Percentiles rank a stretch among this genome's conserved stretches.
Conservation (phyloP, 2,888 invertebrate genomes). For the Axea sp. region DNA sequence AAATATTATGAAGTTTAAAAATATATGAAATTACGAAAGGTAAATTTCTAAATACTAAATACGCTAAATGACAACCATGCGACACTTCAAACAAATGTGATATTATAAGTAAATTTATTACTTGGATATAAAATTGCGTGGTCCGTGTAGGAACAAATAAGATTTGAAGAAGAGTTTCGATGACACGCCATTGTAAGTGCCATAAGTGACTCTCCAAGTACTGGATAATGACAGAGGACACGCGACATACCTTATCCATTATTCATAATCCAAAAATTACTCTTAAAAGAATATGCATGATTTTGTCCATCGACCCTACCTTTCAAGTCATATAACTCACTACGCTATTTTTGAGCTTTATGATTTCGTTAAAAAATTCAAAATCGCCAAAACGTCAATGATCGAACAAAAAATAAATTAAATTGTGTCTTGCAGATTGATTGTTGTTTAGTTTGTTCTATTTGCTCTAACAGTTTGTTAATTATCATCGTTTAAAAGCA, state of each 20-base stretch:
- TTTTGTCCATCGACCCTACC: slow-evolving; percentile 38
- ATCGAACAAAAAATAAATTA: too few relatives aligned
- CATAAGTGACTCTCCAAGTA: slow-evolving; percentile 58
- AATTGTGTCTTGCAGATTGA: too few relatives aligned
- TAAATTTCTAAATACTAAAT: too few relatives aligned
- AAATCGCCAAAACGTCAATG: too few relatives aligned
- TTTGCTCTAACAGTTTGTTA: too few relatives aligned
- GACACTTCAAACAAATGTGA: too few relatives aligned
- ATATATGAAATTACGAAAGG: too few relatives aligned
- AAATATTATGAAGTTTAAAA: too few relatives aligned
- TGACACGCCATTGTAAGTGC: slow-evolving; percentile 50
- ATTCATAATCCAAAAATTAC: slow-evolving; percentile 75
- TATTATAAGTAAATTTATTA: too few relatives aligned
- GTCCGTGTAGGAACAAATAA: slow-evolving; percentile 32
- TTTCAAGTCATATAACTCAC: slow-evolving; percentile 12
- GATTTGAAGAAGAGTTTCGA: slow-evolving; percentile 47
- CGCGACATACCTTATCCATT: slow-evolving; percentile 78
- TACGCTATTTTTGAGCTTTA: background rate
- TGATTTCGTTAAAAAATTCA: slow-evolving; percentile 14
- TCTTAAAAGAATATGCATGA: slow-evolving; percentile 71
- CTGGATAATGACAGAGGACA: slow-evolving; percentile 77
- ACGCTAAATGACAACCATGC: too few relatives aligned
- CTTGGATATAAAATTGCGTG: slow-evolving; percentile 10
- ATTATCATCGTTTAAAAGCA: too few relatives aligned
- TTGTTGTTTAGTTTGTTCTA: too few relatives aligned